Conservation (phyloP, 2,113 vertebrate genomes). For the Gymnocephalus cernua region DNA sequence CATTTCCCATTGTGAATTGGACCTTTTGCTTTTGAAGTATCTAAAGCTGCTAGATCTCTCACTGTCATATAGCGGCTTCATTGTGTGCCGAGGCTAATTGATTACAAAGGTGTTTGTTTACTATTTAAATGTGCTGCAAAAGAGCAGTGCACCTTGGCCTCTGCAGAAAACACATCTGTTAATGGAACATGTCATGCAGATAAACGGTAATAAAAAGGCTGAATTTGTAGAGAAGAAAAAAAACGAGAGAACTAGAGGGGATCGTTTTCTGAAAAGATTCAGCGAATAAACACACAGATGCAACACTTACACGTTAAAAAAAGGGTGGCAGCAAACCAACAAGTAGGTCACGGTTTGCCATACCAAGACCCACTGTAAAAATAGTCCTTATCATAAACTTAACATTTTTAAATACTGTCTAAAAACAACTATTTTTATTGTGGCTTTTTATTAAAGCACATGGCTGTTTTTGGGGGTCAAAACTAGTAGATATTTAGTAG, state of each 20-base stretch:
- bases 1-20: background rate
- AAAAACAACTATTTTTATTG: too few relatives aligned
- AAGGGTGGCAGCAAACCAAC: too few relatives aligned
- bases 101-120: constrained; percentile 55
- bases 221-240: constrained; percentile 17
- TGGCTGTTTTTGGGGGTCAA: too few relatives aligned
- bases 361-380: too few relatives aligned
- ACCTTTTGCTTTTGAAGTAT: constrained; percentile 5
- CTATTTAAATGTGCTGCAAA: constrained; percentile 41
- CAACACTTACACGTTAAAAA: background rate
- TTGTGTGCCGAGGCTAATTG: constrained; percentile 35
- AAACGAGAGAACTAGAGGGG: constrained; percentile 17
- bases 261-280: background rate
- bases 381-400: too few relatives aligned
- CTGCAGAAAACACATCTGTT: constrained; percentile 84
- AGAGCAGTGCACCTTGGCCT: constrained; percentile 55
- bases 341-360: too few relatives aligned
- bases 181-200: constrained; percentile 83
- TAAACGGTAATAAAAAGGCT: constrained; percentile 40
- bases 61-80: background rate
- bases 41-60: background rate
- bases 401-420: too few relatives aligned
- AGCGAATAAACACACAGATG: background rate
- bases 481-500: too few relatives aligned
- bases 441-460: too few relatives aligned